Conservation (phyloP, 2,888 invertebrate genomes). For the Frankliniella intonsa region DNA sequence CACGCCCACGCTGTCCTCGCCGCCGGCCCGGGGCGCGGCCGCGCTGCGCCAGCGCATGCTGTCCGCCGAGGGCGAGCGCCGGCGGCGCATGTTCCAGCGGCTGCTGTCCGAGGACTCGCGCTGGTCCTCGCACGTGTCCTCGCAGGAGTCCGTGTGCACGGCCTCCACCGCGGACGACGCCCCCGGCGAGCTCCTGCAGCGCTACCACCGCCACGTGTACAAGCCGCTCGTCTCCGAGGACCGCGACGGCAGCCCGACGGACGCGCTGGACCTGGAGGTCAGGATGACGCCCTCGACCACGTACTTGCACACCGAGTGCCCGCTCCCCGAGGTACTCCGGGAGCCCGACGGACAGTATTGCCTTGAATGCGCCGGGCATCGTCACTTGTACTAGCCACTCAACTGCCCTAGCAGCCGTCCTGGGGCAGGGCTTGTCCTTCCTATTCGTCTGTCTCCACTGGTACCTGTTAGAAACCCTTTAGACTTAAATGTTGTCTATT, state of each 20-base stretch:
- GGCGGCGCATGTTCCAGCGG: slow-evolving; percentile 5
- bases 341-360: background rate
- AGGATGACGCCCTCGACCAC: background rate
- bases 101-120: background rate
- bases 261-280: background rate
- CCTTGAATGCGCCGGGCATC: too few relatives aligned
- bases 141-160: slow-evolving; percentile 6
- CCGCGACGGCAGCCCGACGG: background rate
- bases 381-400: too few relatives aligned
- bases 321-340: background rate
- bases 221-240: background rate
- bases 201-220: background rate
- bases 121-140: slow-evolving; percentile 15
- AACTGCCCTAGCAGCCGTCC: too few relatives aligned
- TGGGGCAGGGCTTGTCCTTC: too few relatives aligned
- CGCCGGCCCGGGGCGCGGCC: background rate
- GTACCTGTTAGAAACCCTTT: too few relatives aligned
- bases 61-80: slow-evolving; percentile 14
- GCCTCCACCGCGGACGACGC: background rate
- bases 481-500: too few relatives aligned
- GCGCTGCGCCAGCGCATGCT: background rate
- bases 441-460: too few relatives aligned
- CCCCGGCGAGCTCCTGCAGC: background rate
- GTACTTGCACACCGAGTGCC: background rate
- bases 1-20: background rate